Conservation (phyloP, 2,113 vertebrate species). For the Heterotis niloticus region DNA sequence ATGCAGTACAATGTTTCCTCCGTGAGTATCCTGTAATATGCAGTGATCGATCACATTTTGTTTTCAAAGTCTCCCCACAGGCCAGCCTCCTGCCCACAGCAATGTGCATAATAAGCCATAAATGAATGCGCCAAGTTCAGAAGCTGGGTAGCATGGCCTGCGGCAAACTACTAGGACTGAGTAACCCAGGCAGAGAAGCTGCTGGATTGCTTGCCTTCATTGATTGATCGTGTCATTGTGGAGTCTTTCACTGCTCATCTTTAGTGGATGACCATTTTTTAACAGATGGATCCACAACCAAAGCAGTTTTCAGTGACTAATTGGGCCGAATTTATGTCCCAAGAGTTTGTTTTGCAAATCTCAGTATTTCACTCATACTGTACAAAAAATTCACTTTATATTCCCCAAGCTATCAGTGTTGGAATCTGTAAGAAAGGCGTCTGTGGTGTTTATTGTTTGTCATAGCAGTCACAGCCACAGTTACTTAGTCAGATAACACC, state of each 20-base stretch:
- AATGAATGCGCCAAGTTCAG: background rate
- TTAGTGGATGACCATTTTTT: background rate
- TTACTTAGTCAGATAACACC: background rate
- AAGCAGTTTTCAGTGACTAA: too few species aligned
- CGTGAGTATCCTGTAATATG: too few species aligned
- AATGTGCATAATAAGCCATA: background rate
- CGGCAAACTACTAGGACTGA: background rate
- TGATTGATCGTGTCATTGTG: background rate
- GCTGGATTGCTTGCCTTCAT: too few species aligned
- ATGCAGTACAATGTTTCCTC: background rate
- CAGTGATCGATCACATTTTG: background rate
- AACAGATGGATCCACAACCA: slow-evolving; percentile 2
- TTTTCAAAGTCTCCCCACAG: background rate
- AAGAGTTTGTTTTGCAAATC: too few species aligned
- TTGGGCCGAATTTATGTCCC: too few species aligned
- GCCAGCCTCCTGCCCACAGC: background rate
- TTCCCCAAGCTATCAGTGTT: background rate
- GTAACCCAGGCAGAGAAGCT: background rate
- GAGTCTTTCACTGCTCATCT: background rate
- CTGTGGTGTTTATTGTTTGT: too few species aligned
- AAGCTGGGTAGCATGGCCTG: background rate
- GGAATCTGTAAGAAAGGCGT: too few species aligned
- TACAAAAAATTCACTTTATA: background rate
- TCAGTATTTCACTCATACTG: background rate
- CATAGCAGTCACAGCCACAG: background rate